phyloP scores from a whole-genome alignment of 1,140 invertebrate genomes.

The Cotesia glomerata region DNA sequence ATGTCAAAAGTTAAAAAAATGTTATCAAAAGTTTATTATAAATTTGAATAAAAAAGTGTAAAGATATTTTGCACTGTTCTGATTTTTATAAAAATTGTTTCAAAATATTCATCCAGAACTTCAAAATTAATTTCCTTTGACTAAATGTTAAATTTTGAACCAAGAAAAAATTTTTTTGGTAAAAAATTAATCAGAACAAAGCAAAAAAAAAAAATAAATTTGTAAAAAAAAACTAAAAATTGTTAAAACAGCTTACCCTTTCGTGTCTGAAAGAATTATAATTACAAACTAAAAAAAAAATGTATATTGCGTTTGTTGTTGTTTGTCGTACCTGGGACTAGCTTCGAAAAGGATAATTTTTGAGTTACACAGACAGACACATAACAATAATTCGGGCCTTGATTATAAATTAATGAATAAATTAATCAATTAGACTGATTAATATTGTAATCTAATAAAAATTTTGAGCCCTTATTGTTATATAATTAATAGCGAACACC shows the following conservation, averaged over 20 bases:
- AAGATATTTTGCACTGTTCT: no score
- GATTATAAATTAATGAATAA: no score
- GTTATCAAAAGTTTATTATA: no score
- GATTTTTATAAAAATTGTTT: no score
- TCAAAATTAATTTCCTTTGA: no score
- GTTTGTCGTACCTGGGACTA: slow-evolving; percentile 50
- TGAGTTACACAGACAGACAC: slow-evolving; percentile 53
- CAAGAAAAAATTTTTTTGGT: no score
- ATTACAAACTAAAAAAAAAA: background rate
- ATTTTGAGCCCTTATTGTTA: slow-evolving; percentile 10
- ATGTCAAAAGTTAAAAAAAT: no score
- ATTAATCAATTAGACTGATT: background rate
- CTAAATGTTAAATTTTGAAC: no score
- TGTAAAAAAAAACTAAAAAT: background rate
- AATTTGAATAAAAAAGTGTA: no score
- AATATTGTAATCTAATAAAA: no score
- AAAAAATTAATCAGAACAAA: background rate
- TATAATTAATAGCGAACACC: slow-evolving; percentile 15
- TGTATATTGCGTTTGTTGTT: background rate
- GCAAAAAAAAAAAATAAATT: background rate
- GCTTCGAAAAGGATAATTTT: slow-evolving; percentile 42
- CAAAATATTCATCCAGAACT: no score
- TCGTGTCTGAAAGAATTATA: no score
- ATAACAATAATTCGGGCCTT: slow-evolving; percentile 50
- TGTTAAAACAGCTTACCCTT: background rate